phyloP scores from a whole-genome alignment of 1,140 invertebrate species.

The Aricia agestis region DNA sequence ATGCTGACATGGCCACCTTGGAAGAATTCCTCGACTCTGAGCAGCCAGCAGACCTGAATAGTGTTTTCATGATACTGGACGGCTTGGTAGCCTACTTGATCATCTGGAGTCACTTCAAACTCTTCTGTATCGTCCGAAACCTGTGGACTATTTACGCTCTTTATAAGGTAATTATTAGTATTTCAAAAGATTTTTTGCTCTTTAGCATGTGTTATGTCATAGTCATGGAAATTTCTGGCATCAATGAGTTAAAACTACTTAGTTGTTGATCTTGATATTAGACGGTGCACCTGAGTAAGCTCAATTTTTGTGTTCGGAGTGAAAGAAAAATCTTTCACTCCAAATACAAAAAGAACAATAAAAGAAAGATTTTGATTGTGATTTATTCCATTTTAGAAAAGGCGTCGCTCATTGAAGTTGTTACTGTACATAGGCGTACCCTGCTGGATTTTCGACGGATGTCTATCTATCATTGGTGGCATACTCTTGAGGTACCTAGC shows the following conservation, averaged over 20 bases:
- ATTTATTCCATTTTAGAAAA: conserved; percentile 29
- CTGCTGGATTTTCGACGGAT: conserved; percentile 31
- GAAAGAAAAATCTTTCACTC: too few relatives aligned
- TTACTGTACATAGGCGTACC: conserved; percentile 26
- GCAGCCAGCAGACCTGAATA: neutral
- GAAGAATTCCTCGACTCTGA: neutral
- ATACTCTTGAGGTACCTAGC: neutral
- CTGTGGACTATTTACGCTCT: conserved; percentile 12
- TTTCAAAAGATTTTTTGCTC: too few relatives aligned
- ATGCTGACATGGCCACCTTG: neutral
- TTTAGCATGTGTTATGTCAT: too few relatives aligned
- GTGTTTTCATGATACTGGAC: neutral
- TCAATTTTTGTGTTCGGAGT: too few relatives aligned
- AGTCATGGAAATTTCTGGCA: too few relatives aligned
- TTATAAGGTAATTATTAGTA: neutral
- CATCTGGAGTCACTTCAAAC: conserved; percentile 5
- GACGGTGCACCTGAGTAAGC: too few relatives aligned
- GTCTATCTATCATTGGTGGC: conserved; percentile 22
- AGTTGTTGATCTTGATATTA: too few relatives aligned
- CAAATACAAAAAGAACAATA: too few relatives aligned
- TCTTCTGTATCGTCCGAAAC: neutral
- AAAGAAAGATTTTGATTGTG: neutral
- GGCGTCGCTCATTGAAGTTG: conserved; percentile 26
- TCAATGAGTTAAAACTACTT: too few relatives aligned
- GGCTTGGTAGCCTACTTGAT: neutral